phyloP scores from a whole-genome alignment of 2,888 invertebrate species.

The Platycnemis pennipes region DNA sequence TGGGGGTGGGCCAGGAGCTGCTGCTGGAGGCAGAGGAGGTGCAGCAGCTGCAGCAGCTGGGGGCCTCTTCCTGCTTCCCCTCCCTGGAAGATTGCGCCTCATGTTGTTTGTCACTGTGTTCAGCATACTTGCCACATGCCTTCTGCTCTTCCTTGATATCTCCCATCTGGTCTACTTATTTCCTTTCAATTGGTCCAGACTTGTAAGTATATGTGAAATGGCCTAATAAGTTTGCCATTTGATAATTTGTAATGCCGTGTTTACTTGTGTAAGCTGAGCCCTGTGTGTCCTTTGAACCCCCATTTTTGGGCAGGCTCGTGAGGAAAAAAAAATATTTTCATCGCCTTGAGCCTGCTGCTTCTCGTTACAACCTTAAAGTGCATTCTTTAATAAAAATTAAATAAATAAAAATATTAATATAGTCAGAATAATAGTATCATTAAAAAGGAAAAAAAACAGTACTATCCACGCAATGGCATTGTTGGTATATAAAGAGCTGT shows the following conservation, averaged over 20 bases:
- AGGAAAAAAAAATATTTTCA: neutral
- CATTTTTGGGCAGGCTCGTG: no score
- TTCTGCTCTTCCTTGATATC: constrained; percentile 89
- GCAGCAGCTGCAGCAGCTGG: constrained; percentile 83
- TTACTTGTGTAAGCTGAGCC: neutral
- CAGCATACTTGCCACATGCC: constrained; percentile 87
- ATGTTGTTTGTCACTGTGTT: constrained; percentile 90
- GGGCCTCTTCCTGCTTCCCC: constrained; percentile 88
- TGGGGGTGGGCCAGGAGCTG: constrained; percentile 40
- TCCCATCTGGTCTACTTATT: constrained; percentile 89
- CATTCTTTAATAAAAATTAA: no score
- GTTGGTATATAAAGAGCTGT: no score
- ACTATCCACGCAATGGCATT: no score
- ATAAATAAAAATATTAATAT: no score
- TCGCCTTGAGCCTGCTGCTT: neutral
- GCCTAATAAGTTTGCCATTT: neutral
- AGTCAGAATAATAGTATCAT: no score
- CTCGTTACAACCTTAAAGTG: neutral
- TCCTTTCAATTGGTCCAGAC: constrained; percentile 89
- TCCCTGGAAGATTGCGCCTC: constrained; percentile 87
- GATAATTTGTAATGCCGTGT: neutral
- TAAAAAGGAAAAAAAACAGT: no score
- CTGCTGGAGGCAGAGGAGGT: constrained; percentile 21
- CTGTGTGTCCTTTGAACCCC: neutral
- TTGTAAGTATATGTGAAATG: constrained; percentile 81